These are phyloP conservation scores for Mus spretus DNA, from an alignment of 2,797 vertebrate species.

Conservation along the genomic window DNA sequence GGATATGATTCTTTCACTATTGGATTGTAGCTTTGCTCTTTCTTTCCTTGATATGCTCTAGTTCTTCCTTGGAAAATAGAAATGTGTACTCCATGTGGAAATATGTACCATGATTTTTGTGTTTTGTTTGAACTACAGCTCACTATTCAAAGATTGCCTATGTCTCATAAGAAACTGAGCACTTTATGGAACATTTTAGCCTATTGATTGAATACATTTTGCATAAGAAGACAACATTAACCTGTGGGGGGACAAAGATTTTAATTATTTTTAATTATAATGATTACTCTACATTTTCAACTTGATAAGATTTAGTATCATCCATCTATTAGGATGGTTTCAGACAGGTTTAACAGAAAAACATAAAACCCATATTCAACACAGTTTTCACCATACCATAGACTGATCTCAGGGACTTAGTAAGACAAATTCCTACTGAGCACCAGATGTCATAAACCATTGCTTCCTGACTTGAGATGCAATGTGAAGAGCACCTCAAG, in stretches of 20 bases:
- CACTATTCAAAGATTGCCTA: too few species aligned
- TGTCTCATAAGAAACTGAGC: background rate
- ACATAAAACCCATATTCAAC: too few species aligned
- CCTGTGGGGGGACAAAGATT: too few species aligned
- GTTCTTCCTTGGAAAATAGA: background rate
- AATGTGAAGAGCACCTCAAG: background rate
- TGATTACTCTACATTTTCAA: background rate
- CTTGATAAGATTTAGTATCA: background rate
- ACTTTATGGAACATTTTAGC: background rate
- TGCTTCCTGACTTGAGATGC: background rate
- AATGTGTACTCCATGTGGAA: background rate
- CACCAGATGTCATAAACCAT: too few species aligned
- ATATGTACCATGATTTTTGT: background rate
- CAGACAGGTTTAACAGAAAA: background rate
- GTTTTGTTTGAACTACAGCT: background rate
- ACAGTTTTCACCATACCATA: too few species aligned
- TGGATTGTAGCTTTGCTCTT: background rate
- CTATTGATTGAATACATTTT: background rate
- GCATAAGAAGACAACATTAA: background rate
- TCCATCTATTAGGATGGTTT: too few species aligned
- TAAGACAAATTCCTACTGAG: too few species aligned
- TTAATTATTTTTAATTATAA: background rate
- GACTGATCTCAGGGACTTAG: rapidly evolving
- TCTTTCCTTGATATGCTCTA: background rate
- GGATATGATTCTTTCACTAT: background rate